Base-by-base conservation (phyloP, 2,888 invertebrate genomes). In the Epistrophella euchroma region DNA sequence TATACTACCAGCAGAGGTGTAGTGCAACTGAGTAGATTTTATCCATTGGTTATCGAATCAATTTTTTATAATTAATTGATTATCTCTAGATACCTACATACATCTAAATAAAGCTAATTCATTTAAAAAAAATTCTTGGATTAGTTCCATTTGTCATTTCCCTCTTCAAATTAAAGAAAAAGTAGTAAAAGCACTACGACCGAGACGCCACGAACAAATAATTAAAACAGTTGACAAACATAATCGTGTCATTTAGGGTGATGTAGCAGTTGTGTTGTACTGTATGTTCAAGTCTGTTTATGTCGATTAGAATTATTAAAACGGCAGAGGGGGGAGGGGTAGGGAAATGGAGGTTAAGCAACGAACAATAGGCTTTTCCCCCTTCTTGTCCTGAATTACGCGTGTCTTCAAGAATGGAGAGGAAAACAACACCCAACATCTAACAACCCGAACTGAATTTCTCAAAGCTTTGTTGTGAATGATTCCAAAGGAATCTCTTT, bases 241-340 rank as follows among this genome's bases (percentile, higher is more conserved):
- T 35, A 62, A 32, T 55, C 19, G 28, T 74, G 43, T 74, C 80
- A 40, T 55, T 70, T 52, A n/a, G 64, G 28, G 11, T 45, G 45
- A 28, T 43, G 32, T 62, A n/a, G 25, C 11, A 58, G 19, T 37
- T 19, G 13, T 1, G 15, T 19, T 17, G 37, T 13, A 11, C 9
- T 43, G 25, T n/a, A 22, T 17, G 4, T 11, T 22, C 6, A 40
- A 37, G 22, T 7, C 5, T 64, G 32, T 64, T 17, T 35, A 52
- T 40, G 58, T 55, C 55, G 84, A 75, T 85, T 75, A 62, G 76
- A 85, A 75, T 79, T 19, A 1, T 25, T 13, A 64, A 71, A 79
- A 68, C 64, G 74, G n/a, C n/a, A n/a, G n/a, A n/a, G 68, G 32
- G 50, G 56, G 19, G 13, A 7, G 7, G 35, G 6, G 74, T 75